Conservation (phyloP, 1,140 invertebrate species). For the Leptestheria dahalacensis region DNA sequence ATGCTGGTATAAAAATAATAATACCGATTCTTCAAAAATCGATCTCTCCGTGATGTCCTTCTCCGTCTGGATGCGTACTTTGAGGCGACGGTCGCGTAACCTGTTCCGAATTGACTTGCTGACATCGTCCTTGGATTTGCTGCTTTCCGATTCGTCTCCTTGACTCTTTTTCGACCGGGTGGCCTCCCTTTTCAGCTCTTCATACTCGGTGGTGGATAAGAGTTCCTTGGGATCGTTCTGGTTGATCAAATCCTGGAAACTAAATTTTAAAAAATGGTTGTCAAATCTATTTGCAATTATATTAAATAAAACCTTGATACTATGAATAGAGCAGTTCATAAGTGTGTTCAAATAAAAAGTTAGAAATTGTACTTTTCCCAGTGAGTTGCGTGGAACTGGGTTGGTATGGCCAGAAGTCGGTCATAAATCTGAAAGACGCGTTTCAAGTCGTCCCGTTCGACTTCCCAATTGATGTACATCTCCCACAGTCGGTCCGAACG, state of each 20-base stretch:
- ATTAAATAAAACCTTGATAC: neutral
- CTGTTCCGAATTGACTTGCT: constrained; percentile 63
- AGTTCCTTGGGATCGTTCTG: constrained; percentile 65
- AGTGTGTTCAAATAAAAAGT: neutral
- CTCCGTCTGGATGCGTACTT: constrained; percentile 70
- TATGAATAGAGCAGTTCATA: too few species aligned
- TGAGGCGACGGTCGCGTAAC: constrained; percentile 64
- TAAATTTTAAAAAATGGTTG: constrained; percentile 25
- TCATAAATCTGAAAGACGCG: constrained; percentile 36
- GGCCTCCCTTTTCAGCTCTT: constrained; percentile 39
- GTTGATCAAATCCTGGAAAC: constrained; percentile 76
- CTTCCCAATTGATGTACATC: constrained; percentile 38
- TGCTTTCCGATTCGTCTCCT: constrained; percentile 3
- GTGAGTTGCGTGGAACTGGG: constrained; percentile 37
- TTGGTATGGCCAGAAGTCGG: constrained; percentile 34
- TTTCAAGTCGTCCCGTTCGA: constrained; percentile 27
- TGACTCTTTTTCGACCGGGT: constrained; percentile 27
- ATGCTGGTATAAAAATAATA: too few species aligned
- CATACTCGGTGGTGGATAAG: constrained; percentile 57
- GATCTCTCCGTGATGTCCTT: constrained; percentile 72
- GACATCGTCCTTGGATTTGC: constrained; percentile 50
- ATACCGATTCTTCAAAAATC: constrained; percentile 87
- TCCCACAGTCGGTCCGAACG: constrained; percentile 43
- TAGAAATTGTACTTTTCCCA: constrained; percentile 37
- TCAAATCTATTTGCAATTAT: neutral